phyloP scores from a whole-genome alignment of 2,113 vertebrate genomes.

The Lepisosteus oculatus region DNA sequence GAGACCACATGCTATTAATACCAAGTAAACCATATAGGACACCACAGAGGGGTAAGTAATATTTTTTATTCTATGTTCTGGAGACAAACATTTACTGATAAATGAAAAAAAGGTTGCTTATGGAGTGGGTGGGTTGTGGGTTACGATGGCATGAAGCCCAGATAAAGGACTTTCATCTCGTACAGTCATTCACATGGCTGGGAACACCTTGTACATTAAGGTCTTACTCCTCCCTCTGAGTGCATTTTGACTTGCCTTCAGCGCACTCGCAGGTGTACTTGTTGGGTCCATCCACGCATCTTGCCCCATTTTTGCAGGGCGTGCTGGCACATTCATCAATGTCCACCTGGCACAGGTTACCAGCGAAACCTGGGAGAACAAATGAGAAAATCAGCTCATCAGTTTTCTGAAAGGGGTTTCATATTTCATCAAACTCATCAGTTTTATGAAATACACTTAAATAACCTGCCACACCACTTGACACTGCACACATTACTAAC shows the following conservation, averaged over 20 bases:
- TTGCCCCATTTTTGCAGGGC: conserved; percentile 89
- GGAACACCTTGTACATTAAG: too few relatives aligned
- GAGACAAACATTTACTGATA: too few relatives aligned
- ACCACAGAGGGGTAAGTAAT: too few relatives aligned
- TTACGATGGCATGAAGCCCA: too few relatives aligned
- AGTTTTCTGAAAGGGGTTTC: neutral
- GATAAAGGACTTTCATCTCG: too few relatives aligned
- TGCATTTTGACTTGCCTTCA: conserved; percentile 69
- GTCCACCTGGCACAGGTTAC: conserved; percentile 83
- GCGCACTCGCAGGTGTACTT: conserved; percentile 89
- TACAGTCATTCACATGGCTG: too few relatives aligned
- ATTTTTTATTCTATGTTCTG: too few relatives aligned
- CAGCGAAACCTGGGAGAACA: conserved; percentile 78
- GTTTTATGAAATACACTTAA: neutral
- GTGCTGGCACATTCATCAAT: conserved; percentile 94
- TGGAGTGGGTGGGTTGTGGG: too few relatives aligned
- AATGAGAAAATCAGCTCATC: neutral
- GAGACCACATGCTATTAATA: too few relatives aligned
- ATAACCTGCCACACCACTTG: neutral
- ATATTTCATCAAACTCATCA: neutral
- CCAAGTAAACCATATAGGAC: too few relatives aligned
- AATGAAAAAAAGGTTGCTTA: too few relatives aligned
- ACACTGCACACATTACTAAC: neutral
- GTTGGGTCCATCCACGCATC: conserved; percentile 87
- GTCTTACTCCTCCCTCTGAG: too few relatives aligned